A percentile compares a stretch with the other conserved stretches of the same genome.
Conservation (phyloP, 2,888 invertebrate genomes). For the Pyralis farinalis region DNA sequence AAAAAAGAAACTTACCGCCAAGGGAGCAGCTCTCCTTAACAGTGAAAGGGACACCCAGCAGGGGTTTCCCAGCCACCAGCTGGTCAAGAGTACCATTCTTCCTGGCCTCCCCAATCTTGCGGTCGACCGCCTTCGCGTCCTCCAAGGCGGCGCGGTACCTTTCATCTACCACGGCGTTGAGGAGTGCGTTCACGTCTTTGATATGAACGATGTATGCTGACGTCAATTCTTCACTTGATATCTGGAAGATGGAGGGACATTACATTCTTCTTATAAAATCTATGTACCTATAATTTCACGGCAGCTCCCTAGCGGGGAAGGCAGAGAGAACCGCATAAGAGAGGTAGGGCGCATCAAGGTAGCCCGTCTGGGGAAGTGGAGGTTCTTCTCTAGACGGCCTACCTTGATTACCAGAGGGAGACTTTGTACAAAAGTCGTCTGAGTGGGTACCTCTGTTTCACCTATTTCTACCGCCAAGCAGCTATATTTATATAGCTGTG, state of each 20-base stretch:
- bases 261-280: too few species aligned
- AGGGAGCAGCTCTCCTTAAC: slow-evolving; percentile 90
- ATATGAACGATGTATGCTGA: slow-evolving; percentile 83
- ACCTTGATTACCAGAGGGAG: too few species aligned
- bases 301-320: too few species aligned
- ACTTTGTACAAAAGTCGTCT: too few species aligned
- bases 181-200: slow-evolving; percentile 82
- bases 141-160: slow-evolving; percentile 82
- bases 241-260: slow-evolving; percentile 54
- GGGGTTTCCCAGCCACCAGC: slow-evolving; percentile 78
- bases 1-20: slow-evolving; percentile 82
- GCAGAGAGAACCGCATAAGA: too few species aligned
- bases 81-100: slow-evolving; percentile 46
- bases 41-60: slow-evolving; percentile 91
- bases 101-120: slow-evolving; percentile 38
- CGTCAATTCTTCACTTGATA: slow-evolving; percentile 82
- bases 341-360: too few species aligned
- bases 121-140: slow-evolving; percentile 83
- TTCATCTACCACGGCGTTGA: slow-evolving; percentile 87
- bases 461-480: too few species aligned
- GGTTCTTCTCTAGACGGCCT: too few species aligned
- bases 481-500: too few species aligned
- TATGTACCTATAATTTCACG: too few species aligned
- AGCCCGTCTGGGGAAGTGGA: too few species aligned
- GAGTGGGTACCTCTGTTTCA: too few species aligned